Base-by-base conservation (phyloP, 2,113 vertebrate species). In the Promerops cafer region DNA sequence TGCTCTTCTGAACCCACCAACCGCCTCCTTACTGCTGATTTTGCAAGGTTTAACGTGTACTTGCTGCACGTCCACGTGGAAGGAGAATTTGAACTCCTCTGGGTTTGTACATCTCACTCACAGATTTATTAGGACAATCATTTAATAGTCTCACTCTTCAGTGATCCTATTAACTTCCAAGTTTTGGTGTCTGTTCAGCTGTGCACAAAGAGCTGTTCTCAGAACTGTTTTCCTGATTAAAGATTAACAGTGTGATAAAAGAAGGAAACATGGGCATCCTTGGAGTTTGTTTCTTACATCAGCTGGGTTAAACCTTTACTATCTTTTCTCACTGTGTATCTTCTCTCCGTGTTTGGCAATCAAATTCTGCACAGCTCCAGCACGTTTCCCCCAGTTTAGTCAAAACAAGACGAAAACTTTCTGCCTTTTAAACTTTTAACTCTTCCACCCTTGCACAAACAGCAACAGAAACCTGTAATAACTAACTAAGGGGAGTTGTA, bases 71-170 rank as follows among this genome's bases (percentile, higher is more conserved):
- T 97, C 93, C 68, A 97, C 71, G 91, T 96, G 97, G 97, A 97
- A 95, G 96, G 76, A 96, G 91, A 95, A 95, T 96, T 95, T 97
- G 94, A 90, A 96, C 96, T 83, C 89, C 72, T 94, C 87, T 79
- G 47, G 88, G 45, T 27, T 90, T 91, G 77, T 80, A 52, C 49
- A 54, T 64, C 84, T 83, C n/a, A 17, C 68, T 87, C 49, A 52
- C 53, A 78, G 94, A 94, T 97, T 88, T 78, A 93, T 96, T 86
- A 90, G 56, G 72, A 91, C 49, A 90, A 86, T 75, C 60, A 93
- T 83, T 93, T 94, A 88, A 93, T 95, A 53, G 28, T 90, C 52
- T 78, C 23, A 5, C 74, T 85, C 76, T 83, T 84, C 13, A 11
- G 66, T 53, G 76, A 86, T 90, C 60, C 59, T 75, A 47, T 93